phyloP scores from a whole-genome alignment of 2,113 vertebrate species.

The Illadopsis cleaveri region DNA sequence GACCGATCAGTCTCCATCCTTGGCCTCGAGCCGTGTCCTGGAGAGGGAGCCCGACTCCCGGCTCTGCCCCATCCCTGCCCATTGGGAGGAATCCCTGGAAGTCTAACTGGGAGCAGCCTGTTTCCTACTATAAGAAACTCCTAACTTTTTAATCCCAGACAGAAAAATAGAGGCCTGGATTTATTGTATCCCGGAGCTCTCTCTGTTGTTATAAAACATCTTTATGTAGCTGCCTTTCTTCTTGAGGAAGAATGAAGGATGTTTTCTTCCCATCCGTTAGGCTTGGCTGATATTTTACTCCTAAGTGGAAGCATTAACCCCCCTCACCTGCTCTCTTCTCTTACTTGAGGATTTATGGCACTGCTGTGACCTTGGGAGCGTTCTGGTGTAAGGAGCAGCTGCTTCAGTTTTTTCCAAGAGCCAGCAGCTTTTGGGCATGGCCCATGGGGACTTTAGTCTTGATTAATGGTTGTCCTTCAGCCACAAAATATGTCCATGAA shows the following conservation, averaged over 20 bases:
- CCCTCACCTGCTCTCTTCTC: background rate
- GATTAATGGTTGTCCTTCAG: background rate
- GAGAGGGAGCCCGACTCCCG: conserved; percentile 40
- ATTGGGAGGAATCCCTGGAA: background rate
- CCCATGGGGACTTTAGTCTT: background rate
- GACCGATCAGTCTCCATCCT: background rate
- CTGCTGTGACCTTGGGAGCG: background rate
- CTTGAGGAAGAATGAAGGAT: background rate
- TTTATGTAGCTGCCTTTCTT: background rate
- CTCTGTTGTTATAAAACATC: background rate
- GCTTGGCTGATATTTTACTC: background rate
- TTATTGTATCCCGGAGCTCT: background rate
- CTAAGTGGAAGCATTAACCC: background rate
- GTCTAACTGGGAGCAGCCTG: background rate
- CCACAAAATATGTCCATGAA: background rate
- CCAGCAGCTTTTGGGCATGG: background rate
- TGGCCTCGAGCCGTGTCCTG: background rate
- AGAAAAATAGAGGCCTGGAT: background rate
- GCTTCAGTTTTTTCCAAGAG: background rate
- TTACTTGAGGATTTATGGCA: background rate
- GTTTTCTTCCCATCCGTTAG: background rate
- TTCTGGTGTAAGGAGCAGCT: background rate
- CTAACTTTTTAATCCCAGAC: background rate
- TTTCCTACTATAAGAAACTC: background rate
- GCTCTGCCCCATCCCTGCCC: background rate